Base-by-base conservation (phyloP, 2,113 vertebrate genomes). In the Tricholaema leucomelas region DNA sequence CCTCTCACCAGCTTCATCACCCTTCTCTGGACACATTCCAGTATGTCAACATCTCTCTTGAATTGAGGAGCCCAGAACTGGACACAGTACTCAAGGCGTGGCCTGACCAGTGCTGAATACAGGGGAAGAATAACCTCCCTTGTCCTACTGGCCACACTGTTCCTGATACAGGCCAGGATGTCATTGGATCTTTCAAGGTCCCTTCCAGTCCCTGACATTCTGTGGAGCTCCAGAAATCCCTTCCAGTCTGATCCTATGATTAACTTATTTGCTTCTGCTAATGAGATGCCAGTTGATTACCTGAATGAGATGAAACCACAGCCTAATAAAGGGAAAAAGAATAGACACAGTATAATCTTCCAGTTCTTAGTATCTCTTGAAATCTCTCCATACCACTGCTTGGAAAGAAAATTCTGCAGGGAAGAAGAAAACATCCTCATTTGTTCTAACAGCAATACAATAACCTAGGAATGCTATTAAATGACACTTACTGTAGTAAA, bases 361-460 rank as follows among this genome's bases (percentile, higher is more conserved):
- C 99, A 99, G 65, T 98, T 98, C 50, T 98, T 98, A 50, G 98
- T 99, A 90, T 98, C 98, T 81, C 99, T 98, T 35, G 99, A 98
- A 72, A 99, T 98, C 93, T 99, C 98, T 40, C 99, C 99, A 50
- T 98, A 99, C 99, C 99, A 99, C 74, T 98, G 98, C 93, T 98
- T 98, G 66, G 98, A 98, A 81, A 98, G 98, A 81, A 98, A 98
- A 81, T 98, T 98, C 98, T 98, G 77, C 40, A 83, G 30, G 23
- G 40, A 83, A 92, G 28, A 90, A 66, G 75, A 84, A 87, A 64
- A 91, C 16, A 74, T 4, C 15, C 19, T 40, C 4, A 3, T 48
- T 69, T 76, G 28, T 60, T 64, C 25, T 11, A 30, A 67, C 15
- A 86, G 30, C 55, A 82, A 52, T 16, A 78, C 84, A 83, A 81